Conservation (phyloP, 2,113 vertebrate genomes). For the Platichthys flesus region DNA sequence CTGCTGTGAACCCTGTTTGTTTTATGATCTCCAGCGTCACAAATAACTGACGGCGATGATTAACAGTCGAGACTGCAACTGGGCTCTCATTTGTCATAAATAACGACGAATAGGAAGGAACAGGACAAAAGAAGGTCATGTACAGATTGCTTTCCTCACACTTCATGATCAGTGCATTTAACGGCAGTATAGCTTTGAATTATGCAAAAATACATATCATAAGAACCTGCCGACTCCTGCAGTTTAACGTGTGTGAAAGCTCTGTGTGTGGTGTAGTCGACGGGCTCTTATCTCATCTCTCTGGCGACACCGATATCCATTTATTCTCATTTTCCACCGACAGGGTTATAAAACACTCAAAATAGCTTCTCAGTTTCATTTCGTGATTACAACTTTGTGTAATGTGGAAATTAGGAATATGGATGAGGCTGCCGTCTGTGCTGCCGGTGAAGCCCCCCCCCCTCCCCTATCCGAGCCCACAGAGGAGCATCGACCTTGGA, state of each 20-base stretch:
- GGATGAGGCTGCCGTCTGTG: conserved; percentile 11
- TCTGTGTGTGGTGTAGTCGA: no score
- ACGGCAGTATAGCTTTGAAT: no score
- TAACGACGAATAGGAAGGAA: neutral
- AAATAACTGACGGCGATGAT: neutral
- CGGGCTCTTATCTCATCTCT: neutral
- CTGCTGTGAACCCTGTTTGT: neutral
- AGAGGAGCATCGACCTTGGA: conserved; percentile 49
- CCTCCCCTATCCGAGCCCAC: conserved; percentile 1
- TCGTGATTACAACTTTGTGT: conserved; percentile 20
- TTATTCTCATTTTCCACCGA: conserved; percentile 5
- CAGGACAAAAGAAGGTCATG: conserved; percentile 4
- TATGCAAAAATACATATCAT: neutral
- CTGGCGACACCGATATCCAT: neutral
- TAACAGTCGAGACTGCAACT: neutral
- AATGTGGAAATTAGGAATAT: conserved; percentile 28
- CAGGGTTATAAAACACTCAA: conserved; percentile 9
- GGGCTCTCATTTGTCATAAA: neutral
- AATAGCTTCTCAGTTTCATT: conserved; percentile 12
- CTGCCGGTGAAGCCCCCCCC: neutral
- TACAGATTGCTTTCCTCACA: neutral
- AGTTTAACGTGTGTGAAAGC: neutral
- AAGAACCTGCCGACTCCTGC: no score
- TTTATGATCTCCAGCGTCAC: neutral
- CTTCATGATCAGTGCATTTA: neutral